Evolutionary conservation across 1,140 invertebrate species (phyloP), one percentile per base, ranked within the genome.

Genomic region (Armadillidium nasatum): DNA sequence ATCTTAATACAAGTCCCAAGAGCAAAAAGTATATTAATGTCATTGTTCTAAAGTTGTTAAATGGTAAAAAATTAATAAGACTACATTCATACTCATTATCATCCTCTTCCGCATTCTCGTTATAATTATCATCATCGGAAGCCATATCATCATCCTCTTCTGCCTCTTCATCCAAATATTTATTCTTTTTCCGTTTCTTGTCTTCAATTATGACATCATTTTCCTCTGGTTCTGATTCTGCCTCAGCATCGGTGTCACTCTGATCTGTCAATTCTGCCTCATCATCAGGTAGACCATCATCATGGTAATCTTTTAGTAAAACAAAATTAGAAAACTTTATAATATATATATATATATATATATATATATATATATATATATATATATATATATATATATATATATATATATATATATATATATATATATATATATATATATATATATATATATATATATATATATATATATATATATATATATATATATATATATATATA

Each of bases 171-270:
- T 80, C 75, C 67, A 78, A 44, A 60, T 74, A 77, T 13, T 66
- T 74, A 44, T 45, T 78, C 66, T 74, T 81, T 68, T 79, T 70
- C 67, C 15, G 76, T 76, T 74, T 75, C 73, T 68, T 69, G 82
- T 78, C 77, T 21, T 66, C 67, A 11, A 78, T 69, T 11, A 73
- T 45, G 6, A 78, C 43, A 21, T 76, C 77, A 73, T 78, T 78
- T 33, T 78, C 77, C 44, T 76, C 77, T 0, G 77, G 77, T 23
- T 78, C 77, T 7, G 77, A 78, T 23, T 78, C 77, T 50, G 73
- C 72, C 11, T 78, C 77, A 44, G 67, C 75, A n/a, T 78, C 77
- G 10, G 77, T 78, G 15, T 78, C 77, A 75, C 77, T 78, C 22
- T 72, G 19, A n/a, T 78, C 77, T 67, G 77, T 75, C 9, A 78